Conservation (phyloP, 2,888 invertebrate species). For the Dysmachus trigonus region DNA sequence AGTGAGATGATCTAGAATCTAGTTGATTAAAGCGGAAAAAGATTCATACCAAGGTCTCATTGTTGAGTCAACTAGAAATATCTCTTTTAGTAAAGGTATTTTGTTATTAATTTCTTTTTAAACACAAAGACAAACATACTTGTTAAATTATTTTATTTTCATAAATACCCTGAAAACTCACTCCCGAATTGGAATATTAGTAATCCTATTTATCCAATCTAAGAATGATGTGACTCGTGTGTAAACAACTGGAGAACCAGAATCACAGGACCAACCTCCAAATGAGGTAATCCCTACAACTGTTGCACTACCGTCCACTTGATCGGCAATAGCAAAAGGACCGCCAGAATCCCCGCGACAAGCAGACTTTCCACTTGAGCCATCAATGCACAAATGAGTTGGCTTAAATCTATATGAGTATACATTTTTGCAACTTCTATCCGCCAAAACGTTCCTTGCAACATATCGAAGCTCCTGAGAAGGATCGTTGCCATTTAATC, state of each 20-base stretch:
- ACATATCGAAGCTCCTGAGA: neutral
- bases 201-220: constrained; percentile 34
- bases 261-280: constrained; percentile 26
- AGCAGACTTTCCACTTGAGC: constrained; percentile 54
- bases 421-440: neutral
- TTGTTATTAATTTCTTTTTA: neutral
- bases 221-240: constrained; percentile 36
- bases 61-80: too few relatives aligned
- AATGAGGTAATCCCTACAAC: constrained; percentile 41
- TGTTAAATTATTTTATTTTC: neutral
- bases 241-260: constrained; percentile 34
- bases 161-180: neutral
- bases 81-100: too few relatives aligned
- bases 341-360: constrained; percentile 58
- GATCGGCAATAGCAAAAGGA: neutral
- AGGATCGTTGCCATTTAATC: neutral
- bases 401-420: neutral
- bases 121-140: neutral
- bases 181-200: neutral
- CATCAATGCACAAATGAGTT: constrained; percentile 57
- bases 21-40: too few relatives aligned
- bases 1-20: too few relatives aligned
- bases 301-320: neutral
- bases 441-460: neutral
- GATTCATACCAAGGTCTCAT: too few relatives aligned